A percentile compares a stretch with the other conserved stretches of the same genome.
phyloP scores from a whole-genome alignment of 2,888 invertebrate genomes.

The Folsomia candida region DNA sequence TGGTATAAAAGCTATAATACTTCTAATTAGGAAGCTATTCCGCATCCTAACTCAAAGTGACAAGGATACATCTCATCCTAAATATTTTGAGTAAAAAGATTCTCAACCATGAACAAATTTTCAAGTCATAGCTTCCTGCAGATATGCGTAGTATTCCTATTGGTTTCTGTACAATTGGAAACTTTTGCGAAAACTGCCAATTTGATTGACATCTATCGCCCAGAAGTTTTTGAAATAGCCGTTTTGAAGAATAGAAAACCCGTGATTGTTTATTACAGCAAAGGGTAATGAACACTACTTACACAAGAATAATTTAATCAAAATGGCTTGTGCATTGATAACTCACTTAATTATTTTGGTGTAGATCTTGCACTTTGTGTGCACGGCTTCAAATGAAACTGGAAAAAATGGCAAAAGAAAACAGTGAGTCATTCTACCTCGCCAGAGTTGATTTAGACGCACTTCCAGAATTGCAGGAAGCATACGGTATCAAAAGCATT shows the following conservation, averaged over 20 bases:
- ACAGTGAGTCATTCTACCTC: slow-evolving; percentile 33
- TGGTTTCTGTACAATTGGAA: neutral
- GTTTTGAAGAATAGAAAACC: slow-evolving; percentile 37
- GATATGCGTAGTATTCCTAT: neutral
- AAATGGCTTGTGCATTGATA: neutral
- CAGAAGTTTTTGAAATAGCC: slow-evolving; percentile 36
- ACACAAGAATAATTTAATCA: neutral
- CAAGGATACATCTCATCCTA: too few relatives aligned
- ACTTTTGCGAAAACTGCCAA: slow-evolving; percentile 30
- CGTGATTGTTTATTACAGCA: slow-evolving; percentile 34
- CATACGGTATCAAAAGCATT: slow-evolving; percentile 21
- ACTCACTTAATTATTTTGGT: neutral
- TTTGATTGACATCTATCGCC: slow-evolving; percentile 31
- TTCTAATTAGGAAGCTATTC: too few relatives aligned
- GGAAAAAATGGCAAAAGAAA: slow-evolving; percentile 26
- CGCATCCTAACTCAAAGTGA: too few relatives aligned
- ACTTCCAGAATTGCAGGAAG: slow-evolving; percentile 31
- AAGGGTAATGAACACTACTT: slow-evolving; percentile 1
- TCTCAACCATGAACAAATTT: neutral
- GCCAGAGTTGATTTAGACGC: slow-evolving; percentile 36
- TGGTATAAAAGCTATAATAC: too few relatives aligned
- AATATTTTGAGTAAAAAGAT: too few relatives aligned
- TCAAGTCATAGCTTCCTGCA: neutral
- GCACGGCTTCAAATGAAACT: slow-evolving; percentile 21
- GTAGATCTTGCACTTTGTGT: slow-evolving; percentile 27